These are phyloP conservation scores for Quiscalus mexicanus DNA, from an alignment of 2,113 vertebrate species.

Conservation along the genomic window DNA sequence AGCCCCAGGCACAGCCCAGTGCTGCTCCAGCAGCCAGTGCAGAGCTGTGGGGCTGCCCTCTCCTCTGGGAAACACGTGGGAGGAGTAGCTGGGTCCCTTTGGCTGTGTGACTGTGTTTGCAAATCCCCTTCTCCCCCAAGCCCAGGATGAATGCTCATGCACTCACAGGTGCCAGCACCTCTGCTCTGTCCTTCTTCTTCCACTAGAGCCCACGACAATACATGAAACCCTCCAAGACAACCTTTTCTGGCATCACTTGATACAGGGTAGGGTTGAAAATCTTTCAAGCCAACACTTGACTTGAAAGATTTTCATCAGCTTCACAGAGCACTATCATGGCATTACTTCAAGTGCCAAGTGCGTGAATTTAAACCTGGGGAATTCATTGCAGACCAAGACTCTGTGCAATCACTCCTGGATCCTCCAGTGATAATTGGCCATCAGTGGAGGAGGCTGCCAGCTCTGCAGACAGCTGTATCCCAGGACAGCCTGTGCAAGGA, in stretches of 20 bases:
- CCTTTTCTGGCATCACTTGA: background rate
- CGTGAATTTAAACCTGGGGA: background rate
- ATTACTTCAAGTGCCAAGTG: background rate
- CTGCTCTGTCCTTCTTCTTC: background rate
- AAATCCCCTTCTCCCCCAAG: background rate
- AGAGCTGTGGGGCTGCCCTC: background rate
- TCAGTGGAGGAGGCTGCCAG: rapidly evolving
- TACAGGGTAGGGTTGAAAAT: too few relatives aligned
- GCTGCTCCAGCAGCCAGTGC: rapidly evolving
- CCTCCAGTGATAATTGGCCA: background rate
- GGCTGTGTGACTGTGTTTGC: background rate
- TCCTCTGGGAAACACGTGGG: background rate
- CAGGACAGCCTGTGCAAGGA: background rate
- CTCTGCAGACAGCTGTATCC: background rate
- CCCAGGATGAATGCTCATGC: background rate
- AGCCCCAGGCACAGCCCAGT: rapidly evolving
- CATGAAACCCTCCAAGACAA: background rate
- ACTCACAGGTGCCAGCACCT: background rate
- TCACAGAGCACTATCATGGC: background rate
- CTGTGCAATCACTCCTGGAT: background rate
- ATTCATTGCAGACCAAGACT: background rate
- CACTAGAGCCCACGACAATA: background rate
- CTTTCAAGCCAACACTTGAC: background rate
- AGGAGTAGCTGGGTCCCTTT: background rate
- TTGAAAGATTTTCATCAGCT: constrained; percentile 1